phyloP scores from a whole-genome alignment of 2,888 invertebrate genomes.

The Campopleginae sp. region DNA sequence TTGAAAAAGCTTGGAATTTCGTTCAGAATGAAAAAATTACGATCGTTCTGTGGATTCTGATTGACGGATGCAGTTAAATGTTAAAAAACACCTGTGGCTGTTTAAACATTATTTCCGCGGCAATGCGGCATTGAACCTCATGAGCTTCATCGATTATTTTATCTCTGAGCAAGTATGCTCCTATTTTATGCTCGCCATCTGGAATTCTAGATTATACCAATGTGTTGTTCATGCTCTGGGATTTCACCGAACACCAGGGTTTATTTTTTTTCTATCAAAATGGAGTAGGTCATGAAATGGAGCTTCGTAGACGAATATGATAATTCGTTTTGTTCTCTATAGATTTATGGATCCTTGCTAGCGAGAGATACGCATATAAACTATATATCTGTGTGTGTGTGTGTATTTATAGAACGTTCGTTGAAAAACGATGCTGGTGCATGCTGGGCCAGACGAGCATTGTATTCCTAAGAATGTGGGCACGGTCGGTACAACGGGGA shows the following conservation, averaged over 20 bases:
- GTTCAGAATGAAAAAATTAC: too few species aligned
- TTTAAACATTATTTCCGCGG: constrained; percentile 35
- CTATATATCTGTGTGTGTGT: constrained; percentile 4
- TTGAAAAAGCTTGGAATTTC: neutral
- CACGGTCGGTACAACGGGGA: constrained; percentile 54
- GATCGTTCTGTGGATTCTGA: neutral
- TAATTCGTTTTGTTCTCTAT: constrained; percentile 39
- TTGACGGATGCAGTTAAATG: neutral
- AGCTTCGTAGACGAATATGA: constrained; percentile 53
- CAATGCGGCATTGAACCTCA: constrained; percentile 3
- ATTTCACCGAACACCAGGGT: neutral
- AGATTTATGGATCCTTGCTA: neutral
- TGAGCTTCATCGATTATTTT: constrained; percentile 34
- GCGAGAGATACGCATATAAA: neutral
- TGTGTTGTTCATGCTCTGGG: neutral
- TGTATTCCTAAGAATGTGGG: constrained; percentile 65
- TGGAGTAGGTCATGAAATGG: constrained; percentile 60
- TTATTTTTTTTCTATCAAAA: constrained; percentile 43
- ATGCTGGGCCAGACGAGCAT: constrained; percentile 52
- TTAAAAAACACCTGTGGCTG: neutral
- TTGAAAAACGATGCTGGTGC: constrained; percentile 3
- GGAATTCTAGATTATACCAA: neutral
- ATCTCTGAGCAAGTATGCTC: constrained; percentile 11
- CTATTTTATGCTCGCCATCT: constrained; percentile 23
- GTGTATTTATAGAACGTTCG: constrained; percentile 11